Base-by-base conservation (phyloP, 2,113 vertebrate genomes). In the Petrocephalus zakoni region DNA sequence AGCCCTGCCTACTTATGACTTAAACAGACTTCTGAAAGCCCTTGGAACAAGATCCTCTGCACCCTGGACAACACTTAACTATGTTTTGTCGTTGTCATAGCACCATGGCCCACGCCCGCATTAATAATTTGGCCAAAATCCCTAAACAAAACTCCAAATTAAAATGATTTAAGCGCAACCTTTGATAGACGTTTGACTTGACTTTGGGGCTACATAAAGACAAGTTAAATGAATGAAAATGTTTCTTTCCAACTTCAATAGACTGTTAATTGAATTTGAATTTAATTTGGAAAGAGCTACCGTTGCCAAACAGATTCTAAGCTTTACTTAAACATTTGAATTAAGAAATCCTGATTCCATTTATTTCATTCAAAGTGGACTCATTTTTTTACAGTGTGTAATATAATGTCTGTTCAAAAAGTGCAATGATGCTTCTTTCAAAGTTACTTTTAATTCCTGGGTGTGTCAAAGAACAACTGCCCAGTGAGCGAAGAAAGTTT, bases 131-230 rank as follows among this genome's bases (percentile, higher is more conserved):
- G 90, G 91, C 89, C 1, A 72, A 90, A 87, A 83, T 53, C 90
- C 88, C 53, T 89, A 88, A 88, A 91, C 92, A 91, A 90, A 78
- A 88, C 86, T 92, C 89, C 75, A 93, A 92, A 93, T 93, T 88
- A 90, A 86, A 64, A 78, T 92, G 90, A 93, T 90, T 92, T 68
- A 92, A 92, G 82, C 49, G 17, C n/a, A 49, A 19, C 53, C 88
- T 84, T 82, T 88, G 88, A 88, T 47, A 49, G 75, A 78, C 88
- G 17, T 55, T 55, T 61, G 64, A 88, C 21, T 47, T 46, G 52
- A n/a, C 51, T 53, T 81, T 64, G 47, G 19, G n/a, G 49, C 49
- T 53, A 52, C 25, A 85, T 85, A 51, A 51, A 15, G 25, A 34
- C 52, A 53, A 53, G 52, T 86, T 37, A 55, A 55, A 86, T 21